Evolutionary conservation across 35 echinoderm and acorn worm species (phyloP), one percentile per base, ranked within the genome.

Genomic region (Stichopus chloronotus): DNA sequence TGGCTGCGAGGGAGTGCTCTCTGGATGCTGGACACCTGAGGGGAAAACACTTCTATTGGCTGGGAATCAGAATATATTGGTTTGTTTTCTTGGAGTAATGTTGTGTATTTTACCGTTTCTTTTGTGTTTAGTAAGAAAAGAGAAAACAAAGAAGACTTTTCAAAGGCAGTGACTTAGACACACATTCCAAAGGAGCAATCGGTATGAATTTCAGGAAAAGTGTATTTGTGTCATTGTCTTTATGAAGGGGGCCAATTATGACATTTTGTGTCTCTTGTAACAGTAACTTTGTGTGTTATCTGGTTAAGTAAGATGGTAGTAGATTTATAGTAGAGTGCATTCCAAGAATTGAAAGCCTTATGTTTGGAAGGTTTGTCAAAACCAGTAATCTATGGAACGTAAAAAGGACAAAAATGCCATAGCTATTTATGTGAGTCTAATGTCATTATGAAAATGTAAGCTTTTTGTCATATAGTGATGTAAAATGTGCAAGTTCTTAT

Each of bases 1-100:
- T 52, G n/a, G 17, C 17, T 53, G 8, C 11, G 8, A 11, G 4
- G 10, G 55, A 55, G 17, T 10, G 8, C n/a, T 56, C 7, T n/a
- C 80, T 1, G 80, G 80, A 12, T 83, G 80, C 80, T 83, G 80
- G 80, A 83, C 53, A n/a, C 80, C 52, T 12, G 80, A 83, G 43
- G 80, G 80, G 17, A 24, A 83, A 17, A 83, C 52, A 53, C 25
- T 83, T 13, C 25, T 83, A 7, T 55, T 83, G 55, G 80, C 80
- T 56, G 52, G 19, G 14, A n/a, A 55, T 55, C 43, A 14, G 55
- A 10, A 55, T 6, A 55, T 83, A 83, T 55, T 11, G 25, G 80
- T 83, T n/a, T 5, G n/a, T 11, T 2, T 0, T 43, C 30, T 43
- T 43, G 30, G 30, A 43, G 3, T 43, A 43, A 43, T 43, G 30